phyloP scores from a whole-genome alignment of 1,140 invertebrate species.

The Zaprionus gabonicus region DNA sequence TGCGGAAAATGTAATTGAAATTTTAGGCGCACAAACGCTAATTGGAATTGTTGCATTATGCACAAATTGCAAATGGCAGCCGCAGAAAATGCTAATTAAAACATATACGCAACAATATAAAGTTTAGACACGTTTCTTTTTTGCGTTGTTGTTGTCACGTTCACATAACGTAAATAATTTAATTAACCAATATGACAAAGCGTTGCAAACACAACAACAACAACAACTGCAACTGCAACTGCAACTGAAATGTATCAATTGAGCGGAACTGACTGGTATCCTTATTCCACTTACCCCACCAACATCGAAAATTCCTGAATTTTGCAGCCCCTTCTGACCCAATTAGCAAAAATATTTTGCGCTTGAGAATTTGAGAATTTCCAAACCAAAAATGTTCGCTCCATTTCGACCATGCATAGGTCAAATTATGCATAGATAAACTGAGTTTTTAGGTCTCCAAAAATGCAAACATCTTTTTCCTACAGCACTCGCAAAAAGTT shows the following conservation, averaged over 20 bases:
- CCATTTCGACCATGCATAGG: constrained; percentile 15
- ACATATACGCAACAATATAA: constrained; percentile 50
- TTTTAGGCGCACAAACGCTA: constrained; percentile 65
- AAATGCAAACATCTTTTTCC: constrained; percentile 31
- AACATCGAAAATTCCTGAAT: neutral
- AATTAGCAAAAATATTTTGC: constrained; percentile 62
- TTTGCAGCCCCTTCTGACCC: constrained; percentile 54
- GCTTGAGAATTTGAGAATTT: neutral
- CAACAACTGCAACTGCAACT: constrained; percentile 38
- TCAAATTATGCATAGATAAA: constrained; percentile 59
- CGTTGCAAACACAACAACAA: constrained; percentile 34
- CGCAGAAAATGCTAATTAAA: constrained; percentile 71
- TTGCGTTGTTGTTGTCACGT: constrained; percentile 4
- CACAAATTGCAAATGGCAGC: constrained; percentile 60
- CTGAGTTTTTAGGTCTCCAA: constrained; percentile 22
- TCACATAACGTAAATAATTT: constrained; percentile 67
- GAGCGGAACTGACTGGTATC: constrained; percentile 16
- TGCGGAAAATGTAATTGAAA: constrained; percentile 72
- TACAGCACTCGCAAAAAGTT: neutral
- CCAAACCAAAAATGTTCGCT: neutral
- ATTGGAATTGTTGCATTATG: constrained; percentile 78
- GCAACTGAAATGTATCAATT: constrained; percentile 13
- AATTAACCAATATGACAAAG: constrained; percentile 75
- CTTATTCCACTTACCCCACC: neutral
- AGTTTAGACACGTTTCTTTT: constrained; percentile 9